These are phyloP conservation scores for Sussaba pulchella DNA, from an alignment of 2,888 invertebrate genomes.

Conservation along the genomic window DNA sequence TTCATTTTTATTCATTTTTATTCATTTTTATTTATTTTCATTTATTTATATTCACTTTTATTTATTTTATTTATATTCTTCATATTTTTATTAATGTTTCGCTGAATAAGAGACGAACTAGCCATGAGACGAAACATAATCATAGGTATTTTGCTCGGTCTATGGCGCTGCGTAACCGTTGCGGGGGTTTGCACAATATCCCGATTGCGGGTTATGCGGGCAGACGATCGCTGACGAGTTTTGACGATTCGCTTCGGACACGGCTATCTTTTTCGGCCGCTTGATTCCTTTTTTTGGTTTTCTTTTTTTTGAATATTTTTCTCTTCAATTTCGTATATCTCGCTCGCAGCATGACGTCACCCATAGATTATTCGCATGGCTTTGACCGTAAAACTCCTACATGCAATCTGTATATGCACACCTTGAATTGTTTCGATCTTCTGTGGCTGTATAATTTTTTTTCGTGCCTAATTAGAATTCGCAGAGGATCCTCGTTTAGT, in stretches of 20 bases:
- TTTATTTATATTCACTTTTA: no score
- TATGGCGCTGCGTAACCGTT: conserved; percentile 8
- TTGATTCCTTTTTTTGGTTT: not conserved
- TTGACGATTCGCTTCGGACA: conserved; percentile 67
- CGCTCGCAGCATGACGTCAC: conserved; percentile 57
- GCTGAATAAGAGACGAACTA: conserved; percentile 5
- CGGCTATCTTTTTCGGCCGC: conserved; percentile 63
- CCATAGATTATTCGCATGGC: conserved; percentile 54
- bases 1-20: no score
- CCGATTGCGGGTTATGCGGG: not conserved
- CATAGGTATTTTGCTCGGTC: conserved; percentile 21
- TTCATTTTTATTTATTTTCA: no score
- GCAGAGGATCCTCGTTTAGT: not conserved
- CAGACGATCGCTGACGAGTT: not conserved
- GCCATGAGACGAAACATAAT: conserved; percentile 14
- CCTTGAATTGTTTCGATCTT: conserved; percentile 13
- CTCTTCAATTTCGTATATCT: conserved; percentile 11
- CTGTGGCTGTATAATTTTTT: conserved; percentile 17
- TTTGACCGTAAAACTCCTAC: conserved; percentile 53
- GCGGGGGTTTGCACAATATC: not conserved
- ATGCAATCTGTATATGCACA: conserved; percentile 34
- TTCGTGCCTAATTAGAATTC: not conserved
- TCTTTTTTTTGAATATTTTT: no score
- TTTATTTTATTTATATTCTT: not conserved
- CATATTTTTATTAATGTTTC: no score